Evolutionary conservation across 2,888 invertebrate species (phyloP), one percentile per base, ranked within the genome.

Genomic region (Philereme transversata): DNA sequence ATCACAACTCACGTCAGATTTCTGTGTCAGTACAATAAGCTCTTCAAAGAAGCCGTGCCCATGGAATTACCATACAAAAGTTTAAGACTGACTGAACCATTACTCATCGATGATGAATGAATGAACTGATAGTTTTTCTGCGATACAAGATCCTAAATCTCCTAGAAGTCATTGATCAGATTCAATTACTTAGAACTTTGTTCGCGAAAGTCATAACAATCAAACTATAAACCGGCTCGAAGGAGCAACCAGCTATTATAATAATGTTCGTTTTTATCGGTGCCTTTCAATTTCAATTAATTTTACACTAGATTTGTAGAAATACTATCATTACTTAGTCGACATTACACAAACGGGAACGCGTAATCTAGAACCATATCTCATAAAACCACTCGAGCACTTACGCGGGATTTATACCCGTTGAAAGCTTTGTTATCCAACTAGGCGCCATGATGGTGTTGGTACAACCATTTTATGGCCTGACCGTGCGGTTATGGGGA

Each of bases 401-500:
- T 57, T 41, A 54, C 55, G 50, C 51, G 34, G 10, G 57, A 53
- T 59, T 55, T 67, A 56, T 61, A 53, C 56, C 47, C 49, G 59
- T 51, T 60, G 54, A 65, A 62, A 65, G 64, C 62, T 63, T 68
- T 67, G 61, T 70, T 62, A 56, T 64, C 65, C 64, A 57, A 61
- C 62, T 64, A 68, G 68, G 68, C 68, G 65, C 68, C 68, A 58
- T 60, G 67, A 65, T 57, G 62, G 58, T 65, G 65, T 62, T 69
- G 57, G 57, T 63, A 67, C 64, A 60, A 63, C 50, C 60, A 65
- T 73, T 75, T 75, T 71, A 72, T 73, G 68, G 70, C 57, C 65
- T 67, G 52, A 64, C 70, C 67, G 69, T 64, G 68, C 57, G 59
- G 64, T 71, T 67, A 69, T 52, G 67, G 73, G 77, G 75, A 74